Percentiles rank a stretch among this genome's conserved stretches.
phyloP scores from a whole-genome alignment of 2,888 invertebrate species.

The Ectemnius continuus region DNA sequence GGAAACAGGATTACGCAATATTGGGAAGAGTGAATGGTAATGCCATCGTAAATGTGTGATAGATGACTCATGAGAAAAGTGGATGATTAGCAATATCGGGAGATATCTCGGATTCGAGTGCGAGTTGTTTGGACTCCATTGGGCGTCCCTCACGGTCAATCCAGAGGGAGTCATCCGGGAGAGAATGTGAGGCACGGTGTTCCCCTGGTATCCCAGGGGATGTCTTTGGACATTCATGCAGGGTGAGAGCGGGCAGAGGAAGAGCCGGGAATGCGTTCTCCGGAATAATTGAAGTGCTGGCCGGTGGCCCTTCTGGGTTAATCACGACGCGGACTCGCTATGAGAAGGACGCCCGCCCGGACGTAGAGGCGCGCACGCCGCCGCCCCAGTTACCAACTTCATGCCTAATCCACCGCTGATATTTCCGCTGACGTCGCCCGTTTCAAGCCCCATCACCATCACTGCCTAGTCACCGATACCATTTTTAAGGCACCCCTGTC shows the following conservation, averaged over 20 bases:
- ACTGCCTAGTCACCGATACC: too few species aligned
- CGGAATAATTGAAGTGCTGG: constrained; percentile 58
- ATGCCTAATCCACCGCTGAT: neutral
- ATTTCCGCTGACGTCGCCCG: neutral
- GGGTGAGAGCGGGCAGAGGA: constrained; percentile 16
- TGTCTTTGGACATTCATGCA: constrained; percentile 29
- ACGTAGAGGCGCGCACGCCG: constrained; percentile 21
- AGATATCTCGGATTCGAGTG: too few species aligned
- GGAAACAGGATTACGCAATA: too few species aligned
- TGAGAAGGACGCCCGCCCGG: constrained; percentile 17
- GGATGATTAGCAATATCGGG: too few species aligned
- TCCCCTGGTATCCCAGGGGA: constrained; percentile 24
- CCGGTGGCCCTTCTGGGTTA: constrained; percentile 50
- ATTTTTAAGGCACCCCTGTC: too few species aligned
- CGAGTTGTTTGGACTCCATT: too few species aligned
- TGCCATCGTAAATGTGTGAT: too few species aligned
- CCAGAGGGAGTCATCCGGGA: neutral
- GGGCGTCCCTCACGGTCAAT: too few species aligned
- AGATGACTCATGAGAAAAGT: too few species aligned
- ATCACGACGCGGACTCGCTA: constrained; percentile 38
- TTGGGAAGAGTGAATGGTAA: too few species aligned
- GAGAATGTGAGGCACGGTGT: constrained; percentile 31
- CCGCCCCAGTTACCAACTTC: neutral
- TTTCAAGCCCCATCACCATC: too few species aligned
- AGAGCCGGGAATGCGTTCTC: constrained; percentile 51